Conservation (phyloP, 2,113 vertebrate genomes). For the Procavia capensis region DNA sequence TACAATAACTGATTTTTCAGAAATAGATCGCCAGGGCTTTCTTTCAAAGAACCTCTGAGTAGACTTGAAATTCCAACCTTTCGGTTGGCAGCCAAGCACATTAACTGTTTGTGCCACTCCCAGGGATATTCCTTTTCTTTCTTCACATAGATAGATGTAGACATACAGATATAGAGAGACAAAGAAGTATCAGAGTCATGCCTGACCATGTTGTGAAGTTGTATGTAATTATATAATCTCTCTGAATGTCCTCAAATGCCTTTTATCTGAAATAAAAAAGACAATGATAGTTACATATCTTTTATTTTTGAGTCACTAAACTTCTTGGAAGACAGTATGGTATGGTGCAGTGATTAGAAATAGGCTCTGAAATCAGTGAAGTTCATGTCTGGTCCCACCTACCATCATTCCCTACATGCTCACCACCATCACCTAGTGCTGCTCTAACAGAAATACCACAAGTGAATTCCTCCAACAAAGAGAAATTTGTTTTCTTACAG, state of each 20-base stretch:
- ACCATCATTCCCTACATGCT: not conserved
- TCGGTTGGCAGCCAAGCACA: not conserved
- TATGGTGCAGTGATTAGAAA: not conserved
- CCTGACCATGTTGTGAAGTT: not conserved
- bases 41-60: not conserved
- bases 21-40: not conserved
- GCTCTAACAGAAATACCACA: too few species aligned
- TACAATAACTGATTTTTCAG: not conserved
- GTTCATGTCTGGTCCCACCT: not conserved
- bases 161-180: not conserved
- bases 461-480: too few species aligned
- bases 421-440: too few species aligned
- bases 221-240: not conserved
- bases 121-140: not conserved
- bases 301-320: conserved; percentile 30
- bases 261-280: not conserved
- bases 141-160: too few species aligned
- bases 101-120: not conserved
- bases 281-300: not conserved
- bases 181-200: not conserved
- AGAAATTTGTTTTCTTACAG: too few species aligned
- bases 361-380: not conserved
- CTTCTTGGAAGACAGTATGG: not conserved
- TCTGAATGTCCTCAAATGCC: not conserved
- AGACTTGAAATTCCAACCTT: not conserved